Base-by-base conservation (phyloP, 2,113 vertebrate species). In the Rhipidura dahli region DNA sequence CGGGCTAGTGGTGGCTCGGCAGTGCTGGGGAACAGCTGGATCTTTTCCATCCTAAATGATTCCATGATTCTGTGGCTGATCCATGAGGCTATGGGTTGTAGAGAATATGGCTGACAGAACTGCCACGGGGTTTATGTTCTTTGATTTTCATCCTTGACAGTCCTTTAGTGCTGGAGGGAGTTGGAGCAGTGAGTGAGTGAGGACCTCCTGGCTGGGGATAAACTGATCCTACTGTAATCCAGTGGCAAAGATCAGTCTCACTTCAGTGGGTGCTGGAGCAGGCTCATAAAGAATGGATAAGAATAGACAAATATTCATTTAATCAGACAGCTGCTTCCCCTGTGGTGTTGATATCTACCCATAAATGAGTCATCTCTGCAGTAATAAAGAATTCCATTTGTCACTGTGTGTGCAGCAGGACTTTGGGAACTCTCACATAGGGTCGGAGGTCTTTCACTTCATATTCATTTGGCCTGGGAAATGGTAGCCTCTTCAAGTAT, bases 331-430 rank as follows among this genome's bases (percentile, higher is more conserved):
- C 93, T 97, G 66, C 85, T 93, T 78, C 90, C 83, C 89, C n/a
- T 51, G 61, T 28, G 61, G 85, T 76, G 65, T 39, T 66, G 72
- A 50, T 87, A 50, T 23, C 64, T 53, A 93, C 72, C 49, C 44
- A 14, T 45, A 75, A 82, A 77, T 94, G 94, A 97, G 57, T 94
- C 83, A 87, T 63, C 76, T 80, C 84, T 92, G 89, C 83, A 94
- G 90, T 28, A 69, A 73, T 59, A 65, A 83, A 68, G 35, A 27
- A 61, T 79, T 80, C 45, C 13, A 28, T 72, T 90, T 94, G 88
- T 88, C 79, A 19, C 45, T 70, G 63, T 18, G 59, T 80, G 73
- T 57, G 85, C 79, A 59, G 68, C 24, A 80, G 83, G 82, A 27
- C 70, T 90, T 64, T 19, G 50, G 47, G 47, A 70, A 28, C 22